Conservation (phyloP, 2,888 invertebrate species). For the Syrista parreyssii region DNA sequence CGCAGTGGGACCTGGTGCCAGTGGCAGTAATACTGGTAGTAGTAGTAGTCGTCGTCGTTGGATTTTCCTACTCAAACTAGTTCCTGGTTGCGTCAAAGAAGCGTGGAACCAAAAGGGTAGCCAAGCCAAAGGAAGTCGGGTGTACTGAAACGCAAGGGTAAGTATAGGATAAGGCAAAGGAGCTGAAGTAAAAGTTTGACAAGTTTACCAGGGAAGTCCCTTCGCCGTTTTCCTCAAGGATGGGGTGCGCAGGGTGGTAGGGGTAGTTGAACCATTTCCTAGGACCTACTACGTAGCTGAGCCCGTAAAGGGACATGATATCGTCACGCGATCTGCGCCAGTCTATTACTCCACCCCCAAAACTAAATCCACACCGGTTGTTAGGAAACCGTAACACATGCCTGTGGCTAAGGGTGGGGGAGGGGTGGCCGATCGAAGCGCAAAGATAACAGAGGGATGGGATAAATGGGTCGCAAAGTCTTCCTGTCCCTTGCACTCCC, state of each 20-base stretch:
- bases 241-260: not conserved
- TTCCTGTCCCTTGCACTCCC: not conserved
- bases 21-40: not conserved
- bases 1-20: not conserved
- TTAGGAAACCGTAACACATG: slow-evolving; percentile 44
- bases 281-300: not conserved
- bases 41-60: not conserved
- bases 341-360: slow-evolving; percentile 7
- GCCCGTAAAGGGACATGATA: slow-evolving; percentile 25
- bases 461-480: slow-evolving; percentile 7
- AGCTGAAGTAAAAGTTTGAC: slow-evolving; percentile 29
- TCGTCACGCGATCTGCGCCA: slow-evolving; percentile 36
- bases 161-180: not conserved
- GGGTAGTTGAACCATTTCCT: not conserved
- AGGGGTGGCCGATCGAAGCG: slow-evolving; percentile 4
- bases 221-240: slow-evolving; percentile 17
- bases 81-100: not conserved
- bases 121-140: not conserved
- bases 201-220: slow-evolving; percentile 27
- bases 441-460: slow-evolving; percentile 9
- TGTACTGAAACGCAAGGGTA: not conserved
- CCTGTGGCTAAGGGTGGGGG: slow-evolving; percentile 22
- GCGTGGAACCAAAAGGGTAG: not conserved
- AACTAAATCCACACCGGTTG: slow-evolving; percentile 45
- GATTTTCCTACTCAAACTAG: not conserved